Evolutionary conservation across 1,140 invertebrate species (phyloP), one percentile per base, ranked within the genome.

Genomic region (Drosophila serrata): DNA sequence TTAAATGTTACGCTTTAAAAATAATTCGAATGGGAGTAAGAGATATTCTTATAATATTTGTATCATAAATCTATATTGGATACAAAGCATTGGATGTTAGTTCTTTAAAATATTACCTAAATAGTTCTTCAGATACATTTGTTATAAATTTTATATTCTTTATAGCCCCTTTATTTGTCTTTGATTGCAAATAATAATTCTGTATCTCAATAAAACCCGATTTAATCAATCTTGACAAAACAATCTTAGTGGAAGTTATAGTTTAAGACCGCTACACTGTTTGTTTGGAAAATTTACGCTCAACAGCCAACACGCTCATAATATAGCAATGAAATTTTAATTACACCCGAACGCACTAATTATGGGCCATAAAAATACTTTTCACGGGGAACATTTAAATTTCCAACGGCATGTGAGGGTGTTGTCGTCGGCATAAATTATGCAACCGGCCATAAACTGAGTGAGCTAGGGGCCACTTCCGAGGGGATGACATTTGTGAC

Each of bases 401-500:
- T 53, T 57, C 15, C 49, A 68, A 58, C 51, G 53, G 75, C 75
- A 79, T 67, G 45, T 86, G 78, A 81, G 37, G 48, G 33, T 64
- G 59, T 65, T 81, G 58, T 72, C 35, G 55, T 35, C 40, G 73
- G 64, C 85, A 90, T 84, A 78, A 88, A 88, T 90, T 88, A 74
- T 73, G 63, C 48, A 43, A 72, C 51, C 57, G 51, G 65, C 65
- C 22, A 49, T 72, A 72, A 72, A 72, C 43, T 42, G 69, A 72
- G 68, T 72, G 65, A 70, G 68, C 35, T 65, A 40, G 56, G 68
- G 64, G 35, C 43, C 51, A 72, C 43, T 39, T 70, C 51, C 68
- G 35, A 46, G 68, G 51, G 65, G 65, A 27, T 78, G 49, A 67
- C 60, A 64, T 69, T 51, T 69, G 72, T 78, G 60, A 57, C 68